Evolutionary conservation across 2,888 invertebrate species (phyloP), one percentile per base, ranked within the genome.

Genomic region (Agrotis ipsilon): DNA sequence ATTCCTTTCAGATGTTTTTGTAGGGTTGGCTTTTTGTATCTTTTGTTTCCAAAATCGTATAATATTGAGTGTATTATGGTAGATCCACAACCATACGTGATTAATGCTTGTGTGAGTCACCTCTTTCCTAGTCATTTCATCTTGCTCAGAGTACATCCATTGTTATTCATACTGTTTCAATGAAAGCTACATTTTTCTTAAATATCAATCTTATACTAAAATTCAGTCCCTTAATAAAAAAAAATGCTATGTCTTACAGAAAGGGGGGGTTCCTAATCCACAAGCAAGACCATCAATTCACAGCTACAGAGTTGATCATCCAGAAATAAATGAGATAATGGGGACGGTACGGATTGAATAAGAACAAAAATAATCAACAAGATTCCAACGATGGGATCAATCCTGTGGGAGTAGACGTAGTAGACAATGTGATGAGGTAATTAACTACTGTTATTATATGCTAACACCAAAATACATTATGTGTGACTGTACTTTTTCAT

Each of bases 361-460:
- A 75, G 14, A 77, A 78, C 4, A 73, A 69, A 4, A 72, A 72
- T 16, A 58, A 71, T 49, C 68, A 74, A 60, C 72, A 48, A 64
- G 51, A 63, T 54, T 16, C 55, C 9, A 43, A 54, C 13, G 19
- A 45, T 9, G 48, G 60, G 6, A 54, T 18, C 19, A 43, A 46
- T 18, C 5, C 43, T 24, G 13, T 9, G 83, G 91, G 89, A 18
- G 60, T 52, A 32, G 95, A 96, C 88, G 94, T 88, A 83, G 90
- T 93, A 39, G 95, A 95, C 80, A 94, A 94, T 90, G 84, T 89
- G 14, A 77, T 90, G 84, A 95, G 95, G 95, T 94, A 87, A 55
- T 14, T 1, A 51, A 27, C 21, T 21, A 54, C 4, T 64, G n/a
- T n/a, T n/a, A n/a, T n/a, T n/a, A n/a, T n/a, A n/a, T 2, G 16